Conservation (phyloP, 23 tunicate species). For the Halocynthia aurantium region DNA sequence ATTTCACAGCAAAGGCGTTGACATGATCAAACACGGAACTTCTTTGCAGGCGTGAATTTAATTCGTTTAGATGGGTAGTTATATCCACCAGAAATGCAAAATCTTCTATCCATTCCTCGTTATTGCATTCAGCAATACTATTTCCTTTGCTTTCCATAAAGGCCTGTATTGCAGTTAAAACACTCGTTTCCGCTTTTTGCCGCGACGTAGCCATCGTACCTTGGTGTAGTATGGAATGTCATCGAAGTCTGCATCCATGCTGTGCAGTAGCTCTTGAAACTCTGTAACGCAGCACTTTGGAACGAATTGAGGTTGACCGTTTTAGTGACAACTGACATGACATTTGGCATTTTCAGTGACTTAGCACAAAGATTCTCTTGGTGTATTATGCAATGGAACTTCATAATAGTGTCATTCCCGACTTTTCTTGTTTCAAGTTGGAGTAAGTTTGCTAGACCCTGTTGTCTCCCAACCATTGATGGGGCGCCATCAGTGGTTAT, state of each 20-base stretch:
- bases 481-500: no score
- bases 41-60: conserved; percentile 25
- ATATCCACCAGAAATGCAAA: no score
- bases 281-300: conserved; percentile 44
- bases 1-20: conserved; percentile 46
- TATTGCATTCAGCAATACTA: conserved; percentile 28
- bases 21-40: conserved; percentile 45
- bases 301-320: conserved; percentile 48
- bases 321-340: conserved; percentile 33
- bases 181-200: conserved; percentile 32
- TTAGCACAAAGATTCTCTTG: conserved; percentile 36
- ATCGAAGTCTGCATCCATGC: conserved; percentile 46
- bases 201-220: conserved; percentile 28
- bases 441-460: conserved; percentile 17
- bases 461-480: conserved; percentile 22
- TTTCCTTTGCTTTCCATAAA: no score
- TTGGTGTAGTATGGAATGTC: conserved; percentile 34
- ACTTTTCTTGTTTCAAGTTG: conserved; percentile 16
- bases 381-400: conserved; percentile 37
- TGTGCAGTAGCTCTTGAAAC: conserved; percentile 48
- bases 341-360: conserved; percentile 36
- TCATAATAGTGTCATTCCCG: conserved; percentile 27
- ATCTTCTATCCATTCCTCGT: conserved; percentile 31
- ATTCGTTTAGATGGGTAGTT: conserved; percentile 39
- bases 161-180: conserved; percentile 58